Percentiles rank a stretch among this genome's conserved stretches.
phyloP scores from a whole-genome alignment of 2,888 invertebrate genomes.

The Teinopalpus imperialis region DNA sequence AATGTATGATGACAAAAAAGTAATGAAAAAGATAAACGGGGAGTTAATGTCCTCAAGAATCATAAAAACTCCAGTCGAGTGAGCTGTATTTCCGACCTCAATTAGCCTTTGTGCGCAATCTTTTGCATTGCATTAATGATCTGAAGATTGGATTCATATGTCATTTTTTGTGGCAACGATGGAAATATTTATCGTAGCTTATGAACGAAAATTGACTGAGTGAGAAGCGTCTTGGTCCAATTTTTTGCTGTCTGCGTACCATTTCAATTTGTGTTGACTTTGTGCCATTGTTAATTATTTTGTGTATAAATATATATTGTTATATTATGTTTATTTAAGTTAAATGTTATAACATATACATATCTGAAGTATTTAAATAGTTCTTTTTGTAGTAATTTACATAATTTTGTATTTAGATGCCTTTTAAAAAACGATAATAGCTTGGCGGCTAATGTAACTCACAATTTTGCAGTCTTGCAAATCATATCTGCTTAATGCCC shows the following conservation, averaged over 20 bases:
- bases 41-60: constrained; percentile 25
- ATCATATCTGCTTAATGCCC: too few relatives aligned
- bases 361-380: too few relatives aligned
- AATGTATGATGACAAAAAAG: constrained; percentile 15
- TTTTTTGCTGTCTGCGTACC: constrained; percentile 1
- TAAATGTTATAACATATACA: too few relatives aligned
- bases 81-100: constrained; percentile 22
- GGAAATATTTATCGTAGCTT: constrained; percentile 19
- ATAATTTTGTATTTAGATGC: too few relatives aligned
- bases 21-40: constrained; percentile 8
- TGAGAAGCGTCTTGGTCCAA: not conserved
- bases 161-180: constrained; percentile 17
- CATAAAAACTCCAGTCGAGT: constrained; percentile 12
- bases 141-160: constrained; percentile 14
- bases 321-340: too few relatives aligned
- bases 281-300: constrained; percentile 2
- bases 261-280: constrained; percentile 1
- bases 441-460: too few relatives aligned
- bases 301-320: too few relatives aligned
- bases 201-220: constrained; percentile 10
- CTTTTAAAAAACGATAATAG: too few relatives aligned
- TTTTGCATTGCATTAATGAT: constrained; percentile 15
- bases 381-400: too few relatives aligned
- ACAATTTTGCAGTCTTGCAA: too few relatives aligned
- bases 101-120: constrained; percentile 19